Percentiles rank a stretch among this genome's conserved stretches.
Evolutionary conservation across 1,140 invertebrate genomes (phyloP).

Genomic region (Camponotus floridanus): DNA sequence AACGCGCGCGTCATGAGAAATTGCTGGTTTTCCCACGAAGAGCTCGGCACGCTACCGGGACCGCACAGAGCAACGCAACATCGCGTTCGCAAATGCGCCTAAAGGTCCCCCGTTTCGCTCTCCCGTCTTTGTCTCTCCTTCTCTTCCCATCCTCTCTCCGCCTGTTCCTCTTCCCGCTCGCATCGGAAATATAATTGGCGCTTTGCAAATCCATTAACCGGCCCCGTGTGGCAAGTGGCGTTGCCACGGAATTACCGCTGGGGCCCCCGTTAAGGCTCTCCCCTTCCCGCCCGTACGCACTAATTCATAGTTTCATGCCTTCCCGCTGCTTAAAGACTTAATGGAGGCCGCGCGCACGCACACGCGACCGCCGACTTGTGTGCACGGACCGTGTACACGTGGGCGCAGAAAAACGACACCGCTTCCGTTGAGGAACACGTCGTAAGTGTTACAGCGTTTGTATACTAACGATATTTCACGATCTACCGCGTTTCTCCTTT

Average conservation of each 20-base stretch:
- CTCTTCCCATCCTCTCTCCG: neutral
- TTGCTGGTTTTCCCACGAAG: constrained; percentile 83
- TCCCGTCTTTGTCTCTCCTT: neutral
- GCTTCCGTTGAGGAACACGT: constrained; percentile 55
- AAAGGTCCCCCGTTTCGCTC: constrained; percentile 23
- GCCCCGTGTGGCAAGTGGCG: constrained; percentile 70
- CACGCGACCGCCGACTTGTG: neutral
- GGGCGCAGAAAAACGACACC: constrained; percentile 53
- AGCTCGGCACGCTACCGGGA: constrained; percentile 69
- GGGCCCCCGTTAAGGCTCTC: constrained; percentile 10
- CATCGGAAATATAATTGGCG: constrained; percentile 79
- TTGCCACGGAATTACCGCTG: constrained; percentile 68
- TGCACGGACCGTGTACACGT: neutral
- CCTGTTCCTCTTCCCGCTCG: constrained; percentile 19
- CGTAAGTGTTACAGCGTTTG: constrained; percentile 58
- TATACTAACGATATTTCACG: constrained; percentile 7
- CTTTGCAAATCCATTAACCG: constrained; percentile 76
- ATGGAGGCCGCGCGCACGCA: constrained; percentile 65
- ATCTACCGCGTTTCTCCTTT: constrained; percentile 14
- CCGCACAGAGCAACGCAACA: constrained; percentile 37
- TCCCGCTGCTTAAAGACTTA: constrained; percentile 73
- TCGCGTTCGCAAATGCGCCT: constrained; percentile 50
- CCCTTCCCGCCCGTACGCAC: constrained; percentile 24
- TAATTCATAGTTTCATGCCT: constrained; percentile 76
- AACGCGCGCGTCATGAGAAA: constrained; percentile 80